A percentile compares a stretch with the other conserved stretches of the same genome.
Conservation (phyloP, 2,113 vertebrate species). For the Psammodynastes pulverulentus region DNA sequence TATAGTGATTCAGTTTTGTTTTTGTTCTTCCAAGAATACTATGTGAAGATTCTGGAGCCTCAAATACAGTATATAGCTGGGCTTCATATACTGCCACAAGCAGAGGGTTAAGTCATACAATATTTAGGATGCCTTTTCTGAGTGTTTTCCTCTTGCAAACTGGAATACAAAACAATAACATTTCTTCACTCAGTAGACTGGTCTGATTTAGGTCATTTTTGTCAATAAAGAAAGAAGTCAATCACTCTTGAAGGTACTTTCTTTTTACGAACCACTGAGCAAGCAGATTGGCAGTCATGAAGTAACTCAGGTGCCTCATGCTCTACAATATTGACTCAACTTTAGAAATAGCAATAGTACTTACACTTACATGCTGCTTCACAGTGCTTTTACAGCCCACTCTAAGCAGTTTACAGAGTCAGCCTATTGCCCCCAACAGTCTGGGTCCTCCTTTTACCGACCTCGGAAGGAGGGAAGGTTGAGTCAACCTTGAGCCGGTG, state of each 20-base stretch:
- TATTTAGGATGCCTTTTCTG: conserved; percentile 10
- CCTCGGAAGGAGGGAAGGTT: too few relatives aligned
- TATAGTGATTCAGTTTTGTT: background rate
- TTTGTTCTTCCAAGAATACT: background rate
- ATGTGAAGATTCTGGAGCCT: background rate
- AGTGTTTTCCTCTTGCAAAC: conserved; percentile 11
- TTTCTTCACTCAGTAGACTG: conserved; percentile 39
- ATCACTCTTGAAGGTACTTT: conserved; percentile 55
- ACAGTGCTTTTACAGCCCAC: too few relatives aligned
- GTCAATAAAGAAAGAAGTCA: conserved; percentile 69
- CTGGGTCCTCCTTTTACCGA: too few relatives aligned
- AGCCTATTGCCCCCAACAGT: too few relatives aligned
- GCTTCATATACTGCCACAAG: background rate
- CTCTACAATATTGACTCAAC: conserved; percentile 65
- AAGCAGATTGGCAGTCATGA: conserved; percentile 45
- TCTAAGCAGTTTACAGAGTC: too few relatives aligned
- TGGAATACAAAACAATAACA: conserved; percentile 35
- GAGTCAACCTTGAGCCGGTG: too few relatives aligned
- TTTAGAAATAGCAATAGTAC: conserved; percentile 43
- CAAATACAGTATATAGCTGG: background rate
- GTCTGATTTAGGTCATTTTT: conserved; percentile 67
- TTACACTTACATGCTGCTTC: too few relatives aligned
- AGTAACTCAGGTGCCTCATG: conserved; percentile 54
- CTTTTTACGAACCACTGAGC: conserved; percentile 33
- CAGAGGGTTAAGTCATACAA: background rate